Percentiles rank a stretch among this genome's conserved stretches.
These are phyloP conservation scores for Eupithecia subumbrata DNA, from an alignment of 2,888 invertebrate genomes.

Conservation along the genomic window DNA sequence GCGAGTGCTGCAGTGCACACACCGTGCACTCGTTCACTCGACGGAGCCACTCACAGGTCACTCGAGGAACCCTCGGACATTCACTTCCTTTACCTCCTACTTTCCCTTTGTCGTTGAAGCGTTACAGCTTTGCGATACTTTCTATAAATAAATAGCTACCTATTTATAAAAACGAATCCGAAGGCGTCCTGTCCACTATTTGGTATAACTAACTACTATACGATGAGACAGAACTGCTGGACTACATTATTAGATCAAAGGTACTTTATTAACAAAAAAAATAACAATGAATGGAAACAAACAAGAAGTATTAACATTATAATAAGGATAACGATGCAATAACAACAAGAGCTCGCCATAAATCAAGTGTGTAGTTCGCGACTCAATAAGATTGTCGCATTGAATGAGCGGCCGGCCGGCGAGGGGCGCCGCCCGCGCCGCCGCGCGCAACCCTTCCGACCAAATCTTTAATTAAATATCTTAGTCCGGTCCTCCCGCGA, in stretches of 20 bases:
- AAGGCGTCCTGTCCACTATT: not conserved
- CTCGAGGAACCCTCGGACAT: not conserved
- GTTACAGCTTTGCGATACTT: too few relatives aligned
- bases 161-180: not conserved
- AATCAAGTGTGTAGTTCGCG: constrained; percentile 29
- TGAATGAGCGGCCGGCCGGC: constrained; percentile 28
- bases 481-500: constrained; percentile 41
- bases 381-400: constrained; percentile 35
- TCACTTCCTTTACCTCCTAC: not conserved
- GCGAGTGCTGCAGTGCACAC: too few relatives aligned
- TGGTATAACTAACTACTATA: not conserved
- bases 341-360: constrained; percentile 10
- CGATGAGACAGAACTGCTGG: not conserved
- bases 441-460: constrained; percentile 48
- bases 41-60: not conserved
- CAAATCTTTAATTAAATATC: constrained; percentile 60
- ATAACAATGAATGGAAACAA: too few relatives aligned
- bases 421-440: constrained; percentile 15
- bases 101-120: not conserved
- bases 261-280: too few relatives aligned
- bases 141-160: too few relatives aligned
- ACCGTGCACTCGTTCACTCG: not conserved
- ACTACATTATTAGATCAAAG: not conserved
- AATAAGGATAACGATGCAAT: not conserved
- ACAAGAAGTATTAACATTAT: too few relatives aligned